These are phyloP conservation scores for Vespertilio murinus DNA, from an alignment of 2,797 vertebrate genomes.

Conservation along the genomic window DNA sequence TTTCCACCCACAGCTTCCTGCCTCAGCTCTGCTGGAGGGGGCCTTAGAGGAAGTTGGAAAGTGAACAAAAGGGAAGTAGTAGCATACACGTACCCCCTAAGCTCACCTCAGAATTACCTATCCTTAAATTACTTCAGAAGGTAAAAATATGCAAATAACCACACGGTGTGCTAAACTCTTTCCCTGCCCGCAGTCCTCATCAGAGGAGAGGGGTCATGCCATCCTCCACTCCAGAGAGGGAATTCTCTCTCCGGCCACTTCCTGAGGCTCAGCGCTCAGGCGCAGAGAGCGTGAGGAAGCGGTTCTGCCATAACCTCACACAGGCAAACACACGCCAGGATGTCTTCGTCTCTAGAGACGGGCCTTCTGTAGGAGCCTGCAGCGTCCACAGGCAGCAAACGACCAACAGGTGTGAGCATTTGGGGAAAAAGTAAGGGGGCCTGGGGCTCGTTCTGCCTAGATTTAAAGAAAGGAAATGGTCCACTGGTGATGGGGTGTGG, in stretches of 20 bases:
- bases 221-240: background rate
- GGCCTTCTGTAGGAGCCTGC: background rate
- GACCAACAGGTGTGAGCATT: conserved; percentile 34
- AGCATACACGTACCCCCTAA: background rate
- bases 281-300: background rate
- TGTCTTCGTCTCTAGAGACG: background rate
- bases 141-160: background rate
- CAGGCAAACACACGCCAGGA: background rate
- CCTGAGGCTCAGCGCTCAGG: background rate
- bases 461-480: conserved; percentile 7
- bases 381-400: background rate
- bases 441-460: background rate
- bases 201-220: background rate
- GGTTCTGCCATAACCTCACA: background rate
- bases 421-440: background rate
- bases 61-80: background rate
- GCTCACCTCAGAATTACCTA: background rate
- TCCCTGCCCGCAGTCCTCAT: background rate
- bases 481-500: background rate
- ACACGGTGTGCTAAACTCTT: background rate
- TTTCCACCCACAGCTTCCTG: conserved; percentile 49
- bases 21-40: conserved; percentile 1
- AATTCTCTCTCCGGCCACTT: background rate
- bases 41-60: background rate
- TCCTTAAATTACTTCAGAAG: background rate